phyloP scores from a whole-genome alignment of 2,888 invertebrate species.

The Drosophila acutilabella region DNA sequence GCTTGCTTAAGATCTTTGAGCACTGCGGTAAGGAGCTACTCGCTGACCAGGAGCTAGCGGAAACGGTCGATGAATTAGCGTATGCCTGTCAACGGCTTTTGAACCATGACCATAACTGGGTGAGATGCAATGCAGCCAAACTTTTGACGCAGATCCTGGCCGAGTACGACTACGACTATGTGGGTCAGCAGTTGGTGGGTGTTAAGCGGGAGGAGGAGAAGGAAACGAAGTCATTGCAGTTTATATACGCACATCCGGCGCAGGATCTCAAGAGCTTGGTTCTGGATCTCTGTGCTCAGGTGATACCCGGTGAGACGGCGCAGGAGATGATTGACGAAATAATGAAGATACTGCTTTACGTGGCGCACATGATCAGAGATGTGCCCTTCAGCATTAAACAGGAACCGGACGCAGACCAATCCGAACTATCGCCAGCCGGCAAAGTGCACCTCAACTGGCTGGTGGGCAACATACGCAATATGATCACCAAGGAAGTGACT shows the following conservation, averaged over 20 bases:
- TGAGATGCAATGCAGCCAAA: slow-evolving; percentile 91
- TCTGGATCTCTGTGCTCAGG: slow-evolving; percentile 91
- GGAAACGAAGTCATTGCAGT: slow-evolving; percentile 84
- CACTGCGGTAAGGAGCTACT: slow-evolving; percentile 88
- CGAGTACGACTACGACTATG: slow-evolving; percentile 87
- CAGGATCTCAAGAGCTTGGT: slow-evolving; percentile 88
- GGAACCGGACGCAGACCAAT: slow-evolving; percentile 61
- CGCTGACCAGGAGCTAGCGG: slow-evolving; percentile 66
- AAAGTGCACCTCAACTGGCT: slow-evolving; percentile 91
- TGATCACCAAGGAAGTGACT: slow-evolving; percentile 92
- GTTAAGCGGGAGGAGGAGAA: slow-evolving; percentile 50
- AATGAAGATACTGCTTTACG: slow-evolving; percentile 89
- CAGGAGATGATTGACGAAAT: slow-evolving; percentile 91
- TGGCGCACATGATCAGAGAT: slow-evolving; percentile 89
- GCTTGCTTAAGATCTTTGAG: slow-evolving; percentile 89
- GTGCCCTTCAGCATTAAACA: slow-evolving; percentile 83
- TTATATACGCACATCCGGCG: slow-evolving; percentile 88
- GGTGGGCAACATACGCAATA: slow-evolving; percentile 89
- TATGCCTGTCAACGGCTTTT: slow-evolving; percentile 90
- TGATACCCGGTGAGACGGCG: slow-evolving; percentile 88
- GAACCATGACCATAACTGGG: slow-evolving; percentile 94
- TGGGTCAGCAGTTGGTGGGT: slow-evolving; percentile 86
- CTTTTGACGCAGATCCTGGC: slow-evolving; percentile 90
- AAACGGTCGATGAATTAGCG: slow-evolving; percentile 86
- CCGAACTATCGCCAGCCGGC: slow-evolving; percentile 70